Evolutionary conservation across 2,113 vertebrate genomes (phyloP), one percentile per base, ranked within the genome.

Genomic region (Trochalopteron elliotii): DNA sequence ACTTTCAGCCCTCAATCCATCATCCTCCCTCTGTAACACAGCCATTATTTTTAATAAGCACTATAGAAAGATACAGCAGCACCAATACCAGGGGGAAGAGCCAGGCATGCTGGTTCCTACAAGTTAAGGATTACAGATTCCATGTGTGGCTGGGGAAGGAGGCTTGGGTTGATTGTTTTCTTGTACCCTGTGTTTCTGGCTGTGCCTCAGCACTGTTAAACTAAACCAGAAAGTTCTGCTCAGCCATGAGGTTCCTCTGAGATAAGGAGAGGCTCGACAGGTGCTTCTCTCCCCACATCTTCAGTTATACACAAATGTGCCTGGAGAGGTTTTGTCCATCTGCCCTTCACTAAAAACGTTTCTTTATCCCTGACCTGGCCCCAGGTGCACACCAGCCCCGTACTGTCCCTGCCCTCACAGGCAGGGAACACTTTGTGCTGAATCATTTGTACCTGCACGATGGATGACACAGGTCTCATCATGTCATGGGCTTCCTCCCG

Each of bases 401-500:
- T 0, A 1, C 4, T 40, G 49, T 71, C 23, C 39, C 61, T 1
- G 49, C 3, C 20, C 17, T 35, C 5, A 0, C 0, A 5, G 0
- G 42, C 79, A 52, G 11, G 39, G 12, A 30, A 22, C 47, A 1
- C 40, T 71, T 2, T 5, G 47, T 35, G 44, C 44, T 7, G 50
- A 9, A 5, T 0, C 0, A 24, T 71, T 2, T 14, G 77, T 97
- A 98, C 98, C 98, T 99, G 98, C 25, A 59, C 82, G 2, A 98
- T 98, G 44, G 44, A 44, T 44, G 44, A 44, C 44, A 44, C 44
- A 8, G 45, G 45, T 47, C 45, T 47, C 45, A 47, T 47, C 45
- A 11, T 47, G 45, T 47, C 45, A 21, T 53, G 27, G 16, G 50
- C 27, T 30, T 53, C 50, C 27, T 30, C 27, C 28, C 50, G 50